Evolutionary conservation across 2,888 invertebrate species (phyloP).

Genomic region (Phortica magna): DNA sequence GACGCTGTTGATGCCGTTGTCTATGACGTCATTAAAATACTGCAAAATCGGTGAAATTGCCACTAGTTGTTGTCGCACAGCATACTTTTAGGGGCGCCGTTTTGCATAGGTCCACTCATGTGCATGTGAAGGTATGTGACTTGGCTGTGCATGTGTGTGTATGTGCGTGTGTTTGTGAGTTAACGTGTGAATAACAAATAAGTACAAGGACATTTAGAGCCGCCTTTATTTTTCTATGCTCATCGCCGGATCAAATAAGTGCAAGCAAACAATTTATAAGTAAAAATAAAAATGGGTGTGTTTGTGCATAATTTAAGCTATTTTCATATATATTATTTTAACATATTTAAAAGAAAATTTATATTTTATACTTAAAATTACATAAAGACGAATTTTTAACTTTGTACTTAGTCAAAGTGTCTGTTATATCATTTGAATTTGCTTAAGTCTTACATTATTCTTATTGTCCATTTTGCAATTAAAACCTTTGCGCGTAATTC

Average conservation of each 20-base stretch:
- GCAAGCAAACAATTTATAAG: no score
- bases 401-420: no score
- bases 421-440: no score
- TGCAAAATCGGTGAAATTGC: constrained; percentile 23
- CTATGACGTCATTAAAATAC: constrained; percentile 52
- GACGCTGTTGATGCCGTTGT: background rate
- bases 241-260: constrained; percentile 21
- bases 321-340: no score
- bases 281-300: no score
- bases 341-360: no score
- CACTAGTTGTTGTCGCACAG: constrained; percentile 22
- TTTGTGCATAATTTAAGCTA: no score
- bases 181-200: constrained; percentile 43
- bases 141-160: constrained; percentile 45
- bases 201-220: constrained; percentile 64
- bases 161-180: constrained; percentile 32
- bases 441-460: no score
- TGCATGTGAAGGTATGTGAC: constrained; percentile 34
- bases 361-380: no score
- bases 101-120: constrained; percentile 44
- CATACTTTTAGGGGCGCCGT: background rate
- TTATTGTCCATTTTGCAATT: no score
- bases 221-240: constrained; percentile 47
- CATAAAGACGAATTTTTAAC: no score
- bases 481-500: no score